phyloP scores from a whole-genome alignment of 2,797 vertebrate genomes.

The Ctenochaetus hawaiiensis region DNA sequence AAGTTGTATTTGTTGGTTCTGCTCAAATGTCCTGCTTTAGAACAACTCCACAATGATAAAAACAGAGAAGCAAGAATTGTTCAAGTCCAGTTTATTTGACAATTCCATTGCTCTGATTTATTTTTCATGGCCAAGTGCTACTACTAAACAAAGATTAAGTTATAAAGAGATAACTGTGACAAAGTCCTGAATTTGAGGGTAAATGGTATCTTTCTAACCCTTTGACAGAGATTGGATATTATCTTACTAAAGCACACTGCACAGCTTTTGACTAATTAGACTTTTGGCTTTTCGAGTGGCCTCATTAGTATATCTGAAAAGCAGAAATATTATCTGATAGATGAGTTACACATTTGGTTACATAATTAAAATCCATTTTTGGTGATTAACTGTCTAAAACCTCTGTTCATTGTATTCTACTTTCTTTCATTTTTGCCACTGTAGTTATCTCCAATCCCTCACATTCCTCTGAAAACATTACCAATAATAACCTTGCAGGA shows the following conservation, averaged over 20 bases:
- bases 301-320: constrained; percentile 11
- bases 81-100: not conserved
- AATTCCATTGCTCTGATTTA: not conserved
- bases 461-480: not conserved
- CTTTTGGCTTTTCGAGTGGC: constrained; percentile 1
- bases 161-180: not conserved
- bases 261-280: constrained; percentile 25
- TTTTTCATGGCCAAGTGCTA: not conserved
- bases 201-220: not conserved
- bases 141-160: not conserved
- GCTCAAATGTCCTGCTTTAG: not conserved
- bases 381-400: not conserved
- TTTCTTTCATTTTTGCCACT: too few species aligned
- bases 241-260: not conserved
- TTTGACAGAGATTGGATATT: constrained; percentile 15
- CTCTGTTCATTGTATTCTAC: too few species aligned
- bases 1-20: not conserved
- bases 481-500: not conserved
- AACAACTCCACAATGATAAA: not conserved
- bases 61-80: not conserved
- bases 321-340: not conserved
- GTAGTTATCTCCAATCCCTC: not conserved
- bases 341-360: constrained; percentile 29
- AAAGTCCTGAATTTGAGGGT: not conserved
- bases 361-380: constrained; percentile 8